Evolutionary conservation across 2,113 vertebrate species (phyloP).

Genomic region (Petroica traversi): DNA sequence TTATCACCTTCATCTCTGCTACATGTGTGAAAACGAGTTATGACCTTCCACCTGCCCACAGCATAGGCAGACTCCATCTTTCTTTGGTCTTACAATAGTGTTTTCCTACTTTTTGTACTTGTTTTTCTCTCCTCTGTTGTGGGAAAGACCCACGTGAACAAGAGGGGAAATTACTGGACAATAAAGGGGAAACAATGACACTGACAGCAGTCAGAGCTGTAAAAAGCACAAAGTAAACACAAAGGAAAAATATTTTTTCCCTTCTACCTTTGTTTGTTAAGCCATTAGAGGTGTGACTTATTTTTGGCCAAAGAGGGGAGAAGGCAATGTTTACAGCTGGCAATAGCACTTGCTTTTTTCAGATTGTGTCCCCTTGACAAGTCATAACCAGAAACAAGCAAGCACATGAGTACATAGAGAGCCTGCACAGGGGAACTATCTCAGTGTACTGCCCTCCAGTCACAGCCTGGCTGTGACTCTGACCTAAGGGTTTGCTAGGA

Average conservation of each 20-base stretch:
- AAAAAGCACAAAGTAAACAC: conserved; percentile 56
- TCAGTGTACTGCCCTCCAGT: fast-evolving
- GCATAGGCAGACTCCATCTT: conserved; percentile 21
- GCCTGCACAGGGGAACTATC: neutral
- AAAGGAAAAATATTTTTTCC: conserved; percentile 35
- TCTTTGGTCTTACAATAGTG: conserved; percentile 46
- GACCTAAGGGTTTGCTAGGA: neutral
- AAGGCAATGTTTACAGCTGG: neutral
- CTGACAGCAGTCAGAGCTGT: conserved; percentile 32
- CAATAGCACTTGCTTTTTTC: neutral
- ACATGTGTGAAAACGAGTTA: conserved; percentile 53
- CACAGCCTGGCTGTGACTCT: neutral
- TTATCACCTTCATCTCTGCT: conserved; percentile 40
- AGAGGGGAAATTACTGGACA: conserved; percentile 58
- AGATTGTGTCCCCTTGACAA: neutral
- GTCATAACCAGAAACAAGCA: neutral
- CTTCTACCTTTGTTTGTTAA: conserved; percentile 25
- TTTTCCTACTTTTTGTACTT: conserved; percentile 53
- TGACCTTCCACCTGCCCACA: conserved; percentile 45
- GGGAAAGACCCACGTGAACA: conserved; percentile 43
- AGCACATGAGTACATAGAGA: neutral
- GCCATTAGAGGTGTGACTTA: neutral
- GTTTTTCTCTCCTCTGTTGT: conserved; percentile 51
- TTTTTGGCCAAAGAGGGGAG: neutral
- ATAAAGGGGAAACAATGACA: conserved; percentile 63